Conservation (phyloP, 2,888 invertebrate genomes). For the Acleris holmiana region DNA sequence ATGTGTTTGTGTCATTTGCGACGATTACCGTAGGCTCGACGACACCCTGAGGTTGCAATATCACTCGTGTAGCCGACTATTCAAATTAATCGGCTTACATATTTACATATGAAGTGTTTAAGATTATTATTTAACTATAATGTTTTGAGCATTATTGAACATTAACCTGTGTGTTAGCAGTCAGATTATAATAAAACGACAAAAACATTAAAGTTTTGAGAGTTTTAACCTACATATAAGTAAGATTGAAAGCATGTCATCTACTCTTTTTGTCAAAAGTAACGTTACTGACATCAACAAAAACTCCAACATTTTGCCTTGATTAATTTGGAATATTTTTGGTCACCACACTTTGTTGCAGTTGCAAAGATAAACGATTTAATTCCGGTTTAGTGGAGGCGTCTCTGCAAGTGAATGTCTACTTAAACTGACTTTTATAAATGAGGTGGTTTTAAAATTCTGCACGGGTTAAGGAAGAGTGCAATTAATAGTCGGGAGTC, state of each 20-base stretch:
- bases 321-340: constrained; percentile 31
- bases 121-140: no score
- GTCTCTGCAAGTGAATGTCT: constrained; percentile 41
- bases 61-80: constrained; percentile 10
- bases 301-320: constrained; percentile 13
- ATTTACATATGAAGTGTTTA: no score
- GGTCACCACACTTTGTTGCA: constrained; percentile 31
- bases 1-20: constrained; percentile 34
- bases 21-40: constrained; percentile 26
- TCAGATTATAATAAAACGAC: no score
- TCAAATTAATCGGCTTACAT: constrained; percentile 20
- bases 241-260: not conserved
- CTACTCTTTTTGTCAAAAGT: not conserved
- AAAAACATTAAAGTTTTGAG: no score
- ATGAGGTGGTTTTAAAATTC: constrained; percentile 61
- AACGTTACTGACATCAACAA: constrained; percentile 7
- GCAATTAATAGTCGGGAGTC: constrained; percentile 52
- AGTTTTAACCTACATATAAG: not conserved
- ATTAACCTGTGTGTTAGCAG: not conserved
- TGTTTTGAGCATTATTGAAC: not conserved
- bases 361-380: constrained; percentile 44
- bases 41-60: constrained; percentile 28
- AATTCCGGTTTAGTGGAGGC: constrained; percentile 41
- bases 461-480: constrained; percentile 49
- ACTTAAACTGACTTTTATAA: constrained; percentile 56